Percentiles rank a stretch among this genome's conserved stretches.
phyloP scores from a whole-genome alignment of 2,113 vertebrate species.

The Ophiodon elongatus region DNA sequence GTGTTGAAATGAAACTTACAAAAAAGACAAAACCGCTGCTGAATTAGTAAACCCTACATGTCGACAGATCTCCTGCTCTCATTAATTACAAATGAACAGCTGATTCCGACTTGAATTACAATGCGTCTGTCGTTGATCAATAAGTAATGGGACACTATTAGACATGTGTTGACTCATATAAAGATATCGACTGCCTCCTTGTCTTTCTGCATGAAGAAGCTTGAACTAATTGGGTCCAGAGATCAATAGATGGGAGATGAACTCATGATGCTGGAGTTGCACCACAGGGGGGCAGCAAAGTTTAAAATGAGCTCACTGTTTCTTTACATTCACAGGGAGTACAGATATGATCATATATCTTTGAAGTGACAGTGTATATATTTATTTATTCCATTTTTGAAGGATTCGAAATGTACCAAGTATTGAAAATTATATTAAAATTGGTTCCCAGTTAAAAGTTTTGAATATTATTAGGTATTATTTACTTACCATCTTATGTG shows the following conservation, averaged over 20 bases:
- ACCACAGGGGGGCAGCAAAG: slow-evolving; percentile 73
- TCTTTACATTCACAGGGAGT: not conserved
- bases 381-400: too few relatives aligned
- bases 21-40: slow-evolving; percentile 57
- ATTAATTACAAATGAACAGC: slow-evolving; percentile 67
- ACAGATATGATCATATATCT: not conserved
- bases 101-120: slow-evolving; percentile 31
- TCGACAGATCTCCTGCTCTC: slow-evolving; percentile 31
- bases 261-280: not conserved
- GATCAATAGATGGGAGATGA: slow-evolving; percentile 7
- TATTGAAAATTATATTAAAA: not conserved
- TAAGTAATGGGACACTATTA: slow-evolving; percentile 59
- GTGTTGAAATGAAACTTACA: slow-evolving; percentile 54
- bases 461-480: not conserved
- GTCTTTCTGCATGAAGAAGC: slow-evolving; percentile 8
- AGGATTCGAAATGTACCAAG: not conserved
- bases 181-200: slow-evolving; percentile 12
- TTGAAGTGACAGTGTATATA: not conserved
- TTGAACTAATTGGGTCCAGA: not conserved
- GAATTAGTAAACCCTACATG: slow-evolving; percentile 70
- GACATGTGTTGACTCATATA: slow-evolving; percentile 41
- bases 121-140: slow-evolving; percentile 40
- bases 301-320: not conserved
- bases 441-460: not conserved
- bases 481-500: not conserved